Percentiles rank a stretch among this genome's conserved stretches.
These are phyloP conservation scores for Scomber japonicus DNA, from an alignment of 2,113 vertebrate species.

Conservation along the genomic window DNA sequence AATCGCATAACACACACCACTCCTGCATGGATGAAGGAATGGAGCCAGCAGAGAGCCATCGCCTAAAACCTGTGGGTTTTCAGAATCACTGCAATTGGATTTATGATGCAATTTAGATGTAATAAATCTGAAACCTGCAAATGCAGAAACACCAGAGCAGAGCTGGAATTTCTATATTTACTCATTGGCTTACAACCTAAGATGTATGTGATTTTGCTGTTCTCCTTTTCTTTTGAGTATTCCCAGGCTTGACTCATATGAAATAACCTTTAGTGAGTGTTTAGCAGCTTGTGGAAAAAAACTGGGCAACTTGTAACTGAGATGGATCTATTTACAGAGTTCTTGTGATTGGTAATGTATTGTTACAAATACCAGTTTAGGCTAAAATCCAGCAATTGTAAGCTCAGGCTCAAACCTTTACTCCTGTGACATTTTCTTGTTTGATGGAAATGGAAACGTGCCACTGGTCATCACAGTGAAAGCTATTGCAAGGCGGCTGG, in stretches of 20 bases:
- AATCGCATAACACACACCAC: constrained; percentile 19
- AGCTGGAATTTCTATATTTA: constrained; percentile 1
- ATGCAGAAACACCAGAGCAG: neutral
- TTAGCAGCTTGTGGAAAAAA: neutral
- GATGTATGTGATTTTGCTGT: neutral
- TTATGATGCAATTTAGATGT: constrained; percentile 33
- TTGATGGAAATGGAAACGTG: constrained; percentile 74
- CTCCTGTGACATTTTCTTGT: constrained; percentile 69
- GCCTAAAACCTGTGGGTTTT: constrained; percentile 32
- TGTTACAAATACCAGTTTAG: constrained; percentile 59
- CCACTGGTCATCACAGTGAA: constrained; percentile 74
- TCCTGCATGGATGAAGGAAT: neutral
- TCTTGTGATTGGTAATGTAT: constrained; percentile 42
- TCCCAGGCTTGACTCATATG: neutral
- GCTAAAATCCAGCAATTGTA: constrained; percentile 64
- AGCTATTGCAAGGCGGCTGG: constrained; percentile 69
- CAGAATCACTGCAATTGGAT: constrained; percentile 8
- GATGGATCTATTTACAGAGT: constrained; percentile 58
- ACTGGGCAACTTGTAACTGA: constrained; percentile 26
- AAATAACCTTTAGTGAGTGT: neutral
- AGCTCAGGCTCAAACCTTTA: constrained; percentile 63
- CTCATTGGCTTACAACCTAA: neutral
- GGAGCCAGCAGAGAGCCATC: constrained; percentile 5
- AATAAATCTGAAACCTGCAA: constrained; percentile 14
- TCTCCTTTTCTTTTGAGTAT: neutral